Evolutionary conservation across 2,113 vertebrate species (phyloP).

Genomic region (Lepus timidus): DNA sequence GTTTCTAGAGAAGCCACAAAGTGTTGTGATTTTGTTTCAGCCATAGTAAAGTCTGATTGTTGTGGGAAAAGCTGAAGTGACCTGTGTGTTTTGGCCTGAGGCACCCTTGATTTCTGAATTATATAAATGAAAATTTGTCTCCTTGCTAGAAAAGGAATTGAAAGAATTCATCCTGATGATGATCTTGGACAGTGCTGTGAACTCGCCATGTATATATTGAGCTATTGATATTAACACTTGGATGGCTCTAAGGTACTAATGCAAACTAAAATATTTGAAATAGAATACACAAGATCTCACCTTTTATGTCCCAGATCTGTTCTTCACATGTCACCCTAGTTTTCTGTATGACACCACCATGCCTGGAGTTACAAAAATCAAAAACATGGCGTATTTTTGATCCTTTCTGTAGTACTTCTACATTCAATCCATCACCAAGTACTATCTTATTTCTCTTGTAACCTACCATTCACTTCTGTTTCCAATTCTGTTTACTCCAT

Average conservation of each 20-base stretch:
- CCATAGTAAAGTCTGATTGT: not conserved
- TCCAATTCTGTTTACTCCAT: not conserved
- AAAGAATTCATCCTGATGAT: not conserved
- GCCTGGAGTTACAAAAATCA: not conserved
- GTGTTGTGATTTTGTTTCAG: conserved; percentile 47
- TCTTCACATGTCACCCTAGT: not conserved
- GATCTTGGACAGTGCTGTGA: not conserved
- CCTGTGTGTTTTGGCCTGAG: not conserved
- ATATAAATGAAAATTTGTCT: not conserved
- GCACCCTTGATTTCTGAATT: not conserved
- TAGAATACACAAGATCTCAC: not conserved
- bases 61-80: not conserved
- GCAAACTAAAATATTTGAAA: not conserved
- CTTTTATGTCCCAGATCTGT: not conserved
- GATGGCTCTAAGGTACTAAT: not conserved
- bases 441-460: conserved; percentile 7
- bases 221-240: not conserved
- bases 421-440: not conserved
- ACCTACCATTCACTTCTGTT: not conserved
- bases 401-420: not conserved
- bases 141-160: not conserved
- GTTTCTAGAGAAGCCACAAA: not conserved
- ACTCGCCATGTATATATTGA: not conserved
- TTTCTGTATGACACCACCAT: not conserved
- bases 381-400: not conserved